Base-by-base conservation (phyloP, 2,888 invertebrate species). In the Synergus itoensis region DNA sequence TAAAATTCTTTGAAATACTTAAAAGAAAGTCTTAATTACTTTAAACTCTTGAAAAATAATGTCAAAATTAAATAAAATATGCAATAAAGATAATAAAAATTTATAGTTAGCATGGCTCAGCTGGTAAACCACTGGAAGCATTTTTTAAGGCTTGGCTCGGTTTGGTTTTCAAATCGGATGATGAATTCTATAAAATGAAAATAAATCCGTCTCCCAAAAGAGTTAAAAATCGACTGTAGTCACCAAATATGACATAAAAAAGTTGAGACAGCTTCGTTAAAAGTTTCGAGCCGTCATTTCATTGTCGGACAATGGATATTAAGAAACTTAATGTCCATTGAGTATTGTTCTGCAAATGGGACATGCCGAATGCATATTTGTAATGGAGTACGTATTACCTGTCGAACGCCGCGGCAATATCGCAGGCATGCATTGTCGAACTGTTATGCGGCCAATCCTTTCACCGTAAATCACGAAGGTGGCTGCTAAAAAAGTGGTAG, bases 391-490 rank as follows among this genome's bases (percentile, higher is more conserved):
- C n/a, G n/a, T n/a, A 73, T 73, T 53, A 53, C 48, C 28, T 36
- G 69, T 73, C 69, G 69, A 73, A 73, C 48, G 48, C 16, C 28
- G 28, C 21, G 28, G 69, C 48, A 80, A 80, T 80, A 79, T 78
- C 77, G 79, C n/a, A n/a, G n/a, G 73, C n/a, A 53, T 36, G 73
- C 16, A 73, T 73, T 80, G 84, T 84, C 82, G 80, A 82, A 79
- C 78, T 81, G 82, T 82, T 82, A 79, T 63, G 78, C 77, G 82
- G 81, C 85, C 85, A 82, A 86, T 87, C 84, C 85, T 82, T 80
- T 73, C 80, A 84, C 81, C 81, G 85, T 87, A 88, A 87, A 87
- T 87, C 86, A 87, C 77, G 76, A 57, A 80, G 69, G 81, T 78
- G 79, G 84, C 78, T 76, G 83, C 45, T 78, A 80, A 79, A 82